Conservation (phyloP, 2,113 vertebrate species). For the Pandion haliaetus region DNA sequence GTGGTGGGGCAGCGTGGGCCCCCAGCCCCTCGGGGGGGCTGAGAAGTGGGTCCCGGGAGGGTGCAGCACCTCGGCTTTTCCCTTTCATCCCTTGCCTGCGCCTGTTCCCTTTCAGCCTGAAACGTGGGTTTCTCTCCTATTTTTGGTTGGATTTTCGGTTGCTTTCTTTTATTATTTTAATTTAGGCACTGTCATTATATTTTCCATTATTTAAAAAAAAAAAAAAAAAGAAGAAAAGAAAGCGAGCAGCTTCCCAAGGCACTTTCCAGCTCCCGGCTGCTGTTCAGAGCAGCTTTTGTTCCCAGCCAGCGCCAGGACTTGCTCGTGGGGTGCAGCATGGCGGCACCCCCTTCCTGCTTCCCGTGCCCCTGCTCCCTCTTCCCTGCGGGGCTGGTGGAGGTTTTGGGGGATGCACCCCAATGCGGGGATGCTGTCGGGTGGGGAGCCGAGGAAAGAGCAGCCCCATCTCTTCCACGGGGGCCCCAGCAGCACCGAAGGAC, state of each 20-base stretch:
- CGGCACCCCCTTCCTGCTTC: not conserved
- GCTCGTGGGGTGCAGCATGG: not conserved
- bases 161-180: slow-evolving; percentile 1
- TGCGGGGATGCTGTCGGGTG: not conserved
- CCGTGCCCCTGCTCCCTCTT: not conserved
- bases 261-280: not conserved
- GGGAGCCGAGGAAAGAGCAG: not conserved
- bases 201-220: slow-evolving; percentile 37
- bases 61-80: not conserved
- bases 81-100: not conserved
- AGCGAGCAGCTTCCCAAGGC: not conserved
- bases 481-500: not conserved
- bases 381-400: rapidly evolving
- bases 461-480: rapidly evolving
- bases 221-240: not conserved
- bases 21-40: not conserved
- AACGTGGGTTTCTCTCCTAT: not conserved
- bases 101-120: not conserved
- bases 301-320: not conserved
- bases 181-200: slow-evolving; percentile 28
- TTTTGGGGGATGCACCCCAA: not conserved
- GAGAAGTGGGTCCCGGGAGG: not conserved
- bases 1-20: too few relatives aligned
- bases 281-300: not conserved
- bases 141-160: not conserved